Conservation (phyloP, 2,797 vertebrate genomes). For the Staurois parvus region DNA sequence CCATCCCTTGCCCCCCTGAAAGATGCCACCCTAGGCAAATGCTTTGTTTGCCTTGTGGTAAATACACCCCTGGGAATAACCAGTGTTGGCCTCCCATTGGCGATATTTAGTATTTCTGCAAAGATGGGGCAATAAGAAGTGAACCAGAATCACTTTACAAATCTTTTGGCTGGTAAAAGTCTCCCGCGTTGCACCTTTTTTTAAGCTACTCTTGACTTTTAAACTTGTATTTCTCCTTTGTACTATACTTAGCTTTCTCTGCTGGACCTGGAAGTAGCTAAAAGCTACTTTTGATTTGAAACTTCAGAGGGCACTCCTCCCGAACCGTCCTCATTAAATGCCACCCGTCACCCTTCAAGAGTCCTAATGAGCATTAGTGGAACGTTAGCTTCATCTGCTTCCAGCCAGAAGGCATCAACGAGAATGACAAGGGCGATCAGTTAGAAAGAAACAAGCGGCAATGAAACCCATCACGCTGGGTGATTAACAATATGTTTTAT, state of each 20-base stretch:
- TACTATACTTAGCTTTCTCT: background rate
- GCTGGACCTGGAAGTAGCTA: background rate
- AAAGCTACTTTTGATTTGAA: conserved; percentile 2
- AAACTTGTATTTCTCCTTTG: background rate
- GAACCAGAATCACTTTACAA: too few species aligned
- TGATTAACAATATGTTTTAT: conserved; percentile 60
- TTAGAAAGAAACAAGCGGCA: conserved; percentile 55
- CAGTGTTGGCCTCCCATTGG: too few species aligned
- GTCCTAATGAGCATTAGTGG: conserved; percentile 45
- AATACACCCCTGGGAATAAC: too few species aligned
- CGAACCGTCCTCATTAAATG: conserved; percentile 50
- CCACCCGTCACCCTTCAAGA: conserved; percentile 55
- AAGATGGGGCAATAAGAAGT: too few species aligned
- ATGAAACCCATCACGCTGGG: conserved; percentile 19
- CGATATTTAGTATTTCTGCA: too few species aligned
- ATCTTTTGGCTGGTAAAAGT: too few species aligned
- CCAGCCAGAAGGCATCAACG: conserved; percentile 54
- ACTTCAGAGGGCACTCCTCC: conserved; percentile 39
- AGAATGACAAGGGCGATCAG: conserved; percentile 55
- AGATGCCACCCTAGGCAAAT: too few species aligned
- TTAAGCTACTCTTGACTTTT: background rate
- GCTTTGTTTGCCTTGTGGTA: too few species aligned
- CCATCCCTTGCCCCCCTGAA: too few species aligned
- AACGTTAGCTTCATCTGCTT: conserved; percentile 50
- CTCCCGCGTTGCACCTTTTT: background rate